phyloP scores from a whole-genome alignment of 2,888 invertebrate genomes.

The Drosophila pegasa region DNA sequence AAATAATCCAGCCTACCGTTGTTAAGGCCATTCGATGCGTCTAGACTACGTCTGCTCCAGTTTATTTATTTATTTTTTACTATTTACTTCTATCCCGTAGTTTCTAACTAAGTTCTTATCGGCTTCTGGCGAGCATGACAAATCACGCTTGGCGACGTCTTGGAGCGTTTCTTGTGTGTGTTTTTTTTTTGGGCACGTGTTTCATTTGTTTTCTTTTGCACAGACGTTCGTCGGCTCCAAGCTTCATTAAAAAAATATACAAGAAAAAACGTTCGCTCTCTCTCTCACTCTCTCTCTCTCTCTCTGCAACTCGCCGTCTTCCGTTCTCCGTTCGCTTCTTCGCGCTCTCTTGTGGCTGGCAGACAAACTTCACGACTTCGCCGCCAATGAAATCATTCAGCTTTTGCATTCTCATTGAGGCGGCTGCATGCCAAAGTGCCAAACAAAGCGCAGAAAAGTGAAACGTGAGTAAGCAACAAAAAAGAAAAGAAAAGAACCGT shows the following conservation, averaged over 20 bases:
- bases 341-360: slow-evolving; percentile 19
- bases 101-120: slow-evolving; percentile 26
- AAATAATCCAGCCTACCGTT: slow-evolving; percentile 28
- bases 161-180: slow-evolving; percentile 22
- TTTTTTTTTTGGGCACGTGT: slow-evolving; percentile 55
- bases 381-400: slow-evolving; percentile 59
- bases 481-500: slow-evolving; percentile 6
- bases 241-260: slow-evolving; percentile 31
- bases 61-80: neutral
- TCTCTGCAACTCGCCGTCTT: slow-evolving; percentile 1
- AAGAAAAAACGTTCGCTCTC: neutral
- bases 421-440: slow-evolving; percentile 60
- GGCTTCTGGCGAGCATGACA: slow-evolving; percentile 17
- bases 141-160: slow-evolving; percentile 15
- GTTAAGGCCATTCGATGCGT: neutral
- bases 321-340: slow-evolving; percentile 7
- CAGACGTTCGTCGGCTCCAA: slow-evolving; percentile 40
- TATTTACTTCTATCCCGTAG: neutral
- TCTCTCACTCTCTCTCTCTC: neutral
- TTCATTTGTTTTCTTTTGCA: slow-evolving; percentile 36
- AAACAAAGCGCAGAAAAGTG: slow-evolving; percentile 14
- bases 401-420: slow-evolving; percentile 69
- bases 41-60: neutral
- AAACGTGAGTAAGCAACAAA: slow-evolving; percentile 49
- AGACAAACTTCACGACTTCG: slow-evolving; percentile 49